Evolutionary conservation across 2,888 invertebrate species (phyloP).

Genomic region (Ophioninae sp.): DNA sequence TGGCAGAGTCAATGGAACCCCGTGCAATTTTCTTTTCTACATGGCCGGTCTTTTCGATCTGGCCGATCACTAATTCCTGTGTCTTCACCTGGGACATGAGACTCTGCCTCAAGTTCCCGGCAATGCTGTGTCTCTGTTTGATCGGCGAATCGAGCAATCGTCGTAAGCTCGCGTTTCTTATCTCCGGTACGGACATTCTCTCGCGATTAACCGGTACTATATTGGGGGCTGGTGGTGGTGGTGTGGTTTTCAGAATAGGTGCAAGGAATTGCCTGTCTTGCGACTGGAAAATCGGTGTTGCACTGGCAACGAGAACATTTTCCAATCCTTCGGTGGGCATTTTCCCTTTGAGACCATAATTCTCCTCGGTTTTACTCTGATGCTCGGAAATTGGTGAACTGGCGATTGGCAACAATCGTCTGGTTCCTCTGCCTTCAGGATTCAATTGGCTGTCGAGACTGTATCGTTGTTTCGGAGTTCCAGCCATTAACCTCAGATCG

Average conservation of each 20-base stretch:
- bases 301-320: constrained; percentile 73
- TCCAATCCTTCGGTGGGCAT: constrained; percentile 71
- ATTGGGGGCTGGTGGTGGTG: constrained; percentile 45
- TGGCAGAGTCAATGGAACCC: constrained; percentile 50
- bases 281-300: constrained; percentile 73
- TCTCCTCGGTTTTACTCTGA: constrained; percentile 63
- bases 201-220: constrained; percentile 67
- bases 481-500: constrained; percentile 75
- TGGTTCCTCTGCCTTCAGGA: constrained; percentile 67
- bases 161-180: constrained; percentile 75
- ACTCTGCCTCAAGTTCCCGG: constrained; percentile 72
- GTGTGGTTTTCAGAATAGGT: constrained; percentile 61
- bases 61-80: constrained; percentile 57
- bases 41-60: constrained; percentile 54
- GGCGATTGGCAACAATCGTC: constrained; percentile 75
- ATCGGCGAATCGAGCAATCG: constrained; percentile 75
- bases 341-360: constrained; percentile 44
- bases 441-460: constrained; percentile 76
- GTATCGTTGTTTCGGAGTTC: constrained; percentile 77
- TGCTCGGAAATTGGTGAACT: constrained; percentile 76
- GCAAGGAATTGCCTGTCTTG: constrained; percentile 69
- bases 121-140: constrained; percentile 77
- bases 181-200: constrained; percentile 78
- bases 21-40: constrained; percentile 43
- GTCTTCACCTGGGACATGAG: constrained; percentile 64